Base-by-base conservation (phyloP, 2,113 vertebrate genomes). In the Procapra przewalskii region DNA sequence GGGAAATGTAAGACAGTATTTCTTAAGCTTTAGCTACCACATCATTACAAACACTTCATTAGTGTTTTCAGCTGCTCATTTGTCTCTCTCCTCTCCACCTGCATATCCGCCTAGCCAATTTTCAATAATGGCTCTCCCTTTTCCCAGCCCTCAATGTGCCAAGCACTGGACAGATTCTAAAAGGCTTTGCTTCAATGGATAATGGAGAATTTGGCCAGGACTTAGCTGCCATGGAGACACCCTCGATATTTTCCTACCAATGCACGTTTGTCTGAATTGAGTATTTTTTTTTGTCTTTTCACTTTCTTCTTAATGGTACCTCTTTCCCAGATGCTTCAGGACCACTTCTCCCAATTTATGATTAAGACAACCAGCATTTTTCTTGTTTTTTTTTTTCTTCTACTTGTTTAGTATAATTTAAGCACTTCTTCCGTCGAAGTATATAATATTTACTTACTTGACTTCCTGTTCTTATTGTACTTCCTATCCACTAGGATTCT, bases 41-140 rank as follows among this genome's bases (percentile, higher is more conserved):
- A 62, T 94, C 91, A 84, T 89, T 82, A 96, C 94, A 91, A 97
- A 94, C 80, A 95, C 92, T 97, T 97, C 91, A 67, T 97, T 94
- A 97, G 89, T 93, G 62, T 96, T 92, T 89, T 91, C 96, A 97
- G 94, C 88, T 94, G 97, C 88, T 90, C 90, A 75, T 90, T 93
- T 84, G 50, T 96, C 92, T 96, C 71, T 91, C 84, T 95, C 83
- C 80, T 91, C 45, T 94, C 97, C 96, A 98, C 97, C 97, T 98
- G 98, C 97, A 97, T 29, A 82, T 82, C 94, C 5, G 87, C 40
- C 31, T 67, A 71, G 97, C 97, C 97, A 97, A 92, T 92, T 97
- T 97, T 98, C 88, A 97, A 92, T 88, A 98, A 98, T 94, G 57
- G 60, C 57, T 94, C 96, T 97, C 88, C 96, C 92, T 85, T 98